Percentiles rank a stretch among this genome's conserved stretches.
Evolutionary conservation across 2,113 vertebrate genomes (phyloP).

Genomic region (Hyaena hyaena): DNA sequence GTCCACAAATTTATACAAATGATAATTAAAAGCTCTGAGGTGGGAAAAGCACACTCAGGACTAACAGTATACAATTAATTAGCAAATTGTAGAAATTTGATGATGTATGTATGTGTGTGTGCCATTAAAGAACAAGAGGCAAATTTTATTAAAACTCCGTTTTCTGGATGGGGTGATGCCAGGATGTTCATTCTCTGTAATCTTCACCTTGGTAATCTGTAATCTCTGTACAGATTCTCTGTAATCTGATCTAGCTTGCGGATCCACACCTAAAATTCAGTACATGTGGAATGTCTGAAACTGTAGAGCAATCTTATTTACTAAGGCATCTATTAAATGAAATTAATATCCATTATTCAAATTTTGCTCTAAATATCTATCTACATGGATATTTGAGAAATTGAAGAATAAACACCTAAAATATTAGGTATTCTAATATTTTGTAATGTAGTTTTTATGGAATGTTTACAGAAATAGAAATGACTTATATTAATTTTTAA

Average conservation of each 20-base stretch:
- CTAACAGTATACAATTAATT: not conserved
- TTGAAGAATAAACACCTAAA: not conserved
- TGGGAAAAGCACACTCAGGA: not conserved
- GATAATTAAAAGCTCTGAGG: not conserved
- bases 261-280: not conserved
- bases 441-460: not conserved
- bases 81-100: not conserved
- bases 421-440: not conserved
- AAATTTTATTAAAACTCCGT: not conserved
- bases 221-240: too few relatives aligned
- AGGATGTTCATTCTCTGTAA: not conserved
- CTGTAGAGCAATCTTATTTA: not conserved
- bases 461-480: not conserved
- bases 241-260: not conserved
- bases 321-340: not conserved
- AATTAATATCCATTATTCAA: not conserved
- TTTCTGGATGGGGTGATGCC: not conserved
- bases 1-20: not conserved
- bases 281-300: not conserved
- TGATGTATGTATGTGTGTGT: not conserved
- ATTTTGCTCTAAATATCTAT: not conserved
- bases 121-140: not conserved
- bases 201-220: not conserved
- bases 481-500: not conserved
- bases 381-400: constrained; percentile 6